Evolutionary conservation across 2,113 vertebrate genomes (phyloP), one percentile per base, ranked within the genome.

Genomic region (Eira barbara): DNA sequence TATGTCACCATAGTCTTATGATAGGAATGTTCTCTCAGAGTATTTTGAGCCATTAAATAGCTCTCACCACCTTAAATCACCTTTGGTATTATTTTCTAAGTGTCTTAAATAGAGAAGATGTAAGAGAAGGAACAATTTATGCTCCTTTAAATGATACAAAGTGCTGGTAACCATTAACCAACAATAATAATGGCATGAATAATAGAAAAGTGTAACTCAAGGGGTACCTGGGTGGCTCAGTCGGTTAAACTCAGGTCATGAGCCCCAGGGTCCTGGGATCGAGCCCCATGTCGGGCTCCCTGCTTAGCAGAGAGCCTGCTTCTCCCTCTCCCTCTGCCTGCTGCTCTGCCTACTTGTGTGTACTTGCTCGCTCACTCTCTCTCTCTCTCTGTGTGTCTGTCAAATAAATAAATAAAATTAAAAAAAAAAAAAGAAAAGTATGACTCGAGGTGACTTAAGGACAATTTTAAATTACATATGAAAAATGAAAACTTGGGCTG

Each of bases 391-490:
- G 8, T 25, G 4, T 52, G 49, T 52, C 57, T 59, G 57, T 25
- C 57, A 59, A 59, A 59, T 59, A 57, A 57, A 52, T 52, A 52
- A 52, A 52, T 52, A 52, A 52, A 52, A 52, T 47, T 0, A 4
- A 52, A 52, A 23, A 23, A 18, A 57, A 57, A 3, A 20, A 23
- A 59, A 93, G 7, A 4, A 86, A 94, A 94, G 39, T 3, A 29
- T 71, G 81, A 89, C 45, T 89, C 34, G 36, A 88, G 74, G 84
- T 86, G 47, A 93, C 29, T 79, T 96, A 86, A 96, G 85, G 78
- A 96, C 71, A 96, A 94, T 97, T 96, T 96, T 71, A 95, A 97
- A 86, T 96, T 96, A 67, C 45, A 21, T 85, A 61, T 55, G 18
- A 94, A 91, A 96, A 90, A 82, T 78, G 13, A 97, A 93, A 97